Evolutionary conservation across 2,888 invertebrate genomes (phyloP), one percentile per base, ranked within the genome.

Genomic region (Plutella xylostella): DNA sequence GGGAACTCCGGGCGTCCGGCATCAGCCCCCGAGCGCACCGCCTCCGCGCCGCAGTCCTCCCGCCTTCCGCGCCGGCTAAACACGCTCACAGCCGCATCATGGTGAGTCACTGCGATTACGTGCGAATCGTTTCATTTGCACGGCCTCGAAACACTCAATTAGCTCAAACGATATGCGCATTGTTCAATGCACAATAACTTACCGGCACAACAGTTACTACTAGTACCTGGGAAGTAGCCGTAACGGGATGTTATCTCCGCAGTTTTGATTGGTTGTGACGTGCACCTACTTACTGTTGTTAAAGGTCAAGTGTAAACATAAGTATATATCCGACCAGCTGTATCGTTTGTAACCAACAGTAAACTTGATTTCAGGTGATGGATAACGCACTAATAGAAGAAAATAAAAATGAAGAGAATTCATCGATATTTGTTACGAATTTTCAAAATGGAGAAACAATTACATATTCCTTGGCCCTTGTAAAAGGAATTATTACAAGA

Each of bases 371-470:
- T 71, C 83, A 83, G 83, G 82, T 80, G 63, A 83, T 84, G 83
- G 82, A 84, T 72, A 82, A 80, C 74, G 70, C 72, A 51, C 70
- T 73, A 51, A 31, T 60, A 54, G 78, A 79, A 59, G 74, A 78
- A 48, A 73, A 71, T 31, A 72, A 78, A 62, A 72, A 75, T 55
- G 78, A 80, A 51, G 71, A 73, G 56, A 72, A 70, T 53, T 76
- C 78, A 39, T 68, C 77, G 49, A 82, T 83, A 53, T 79, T 77
- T 53, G 63, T 88, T 43, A 85, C 83, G 37, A 90, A 90, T 63
- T 85, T 90, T 46, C 84, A 86, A 60, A 84, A 88, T 66, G 86
- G 87, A 51, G 89, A 89, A 56, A 73, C 65, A 48, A 68, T 90
- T 41, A 84, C 82, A 49, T 88, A 89, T 67, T 87, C 89, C 19